phyloP scores from a whole-genome alignment of 1,140 invertebrate genomes.

The Procambarus virginalis region DNA sequence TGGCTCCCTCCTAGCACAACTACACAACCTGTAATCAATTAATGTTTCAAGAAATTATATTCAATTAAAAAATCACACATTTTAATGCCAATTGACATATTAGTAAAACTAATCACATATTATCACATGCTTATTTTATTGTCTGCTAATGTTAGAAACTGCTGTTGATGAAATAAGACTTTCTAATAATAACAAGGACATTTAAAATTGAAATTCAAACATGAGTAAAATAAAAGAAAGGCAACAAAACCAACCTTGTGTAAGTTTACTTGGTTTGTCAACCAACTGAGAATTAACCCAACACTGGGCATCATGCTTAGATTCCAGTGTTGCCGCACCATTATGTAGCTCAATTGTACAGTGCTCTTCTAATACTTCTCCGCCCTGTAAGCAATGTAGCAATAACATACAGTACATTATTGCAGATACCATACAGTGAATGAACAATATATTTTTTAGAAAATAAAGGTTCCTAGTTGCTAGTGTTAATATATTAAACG shows the following conservation, averaged over 20 bases:
- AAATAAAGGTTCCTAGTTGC: too few relatives aligned
- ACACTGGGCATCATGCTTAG: constrained; percentile 83
- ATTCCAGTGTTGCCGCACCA: constrained; percentile 85
- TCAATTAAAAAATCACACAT: too few relatives aligned
- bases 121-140: too few relatives aligned
- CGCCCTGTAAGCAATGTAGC: constrained; percentile 78
- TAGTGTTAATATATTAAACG: too few relatives aligned
- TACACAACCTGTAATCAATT: constrained; percentile 80
- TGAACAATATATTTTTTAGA: too few relatives aligned
- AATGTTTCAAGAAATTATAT: neutral
- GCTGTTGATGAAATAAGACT: neutral
- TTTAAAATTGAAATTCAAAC: too few relatives aligned
- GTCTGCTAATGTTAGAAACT: too few relatives aligned
- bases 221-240: too few relatives aligned
- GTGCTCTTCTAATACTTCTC: constrained; percentile 88
- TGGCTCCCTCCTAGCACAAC: constrained; percentile 90
- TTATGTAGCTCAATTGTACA: constrained; percentile 84
- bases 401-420: neutral
- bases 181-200: too few relatives aligned
- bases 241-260: constrained; percentile 78
- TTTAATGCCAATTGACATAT: too few relatives aligned
- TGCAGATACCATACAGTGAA: too few relatives aligned
- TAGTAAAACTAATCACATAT: too few relatives aligned
- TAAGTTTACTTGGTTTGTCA: constrained; percentile 83
- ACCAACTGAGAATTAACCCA: constrained; percentile 88